These are phyloP conservation scores for Leptoteleia sp. DNA, from an alignment of 1,140 invertebrate genomes.

Conservation along the genomic window DNA sequence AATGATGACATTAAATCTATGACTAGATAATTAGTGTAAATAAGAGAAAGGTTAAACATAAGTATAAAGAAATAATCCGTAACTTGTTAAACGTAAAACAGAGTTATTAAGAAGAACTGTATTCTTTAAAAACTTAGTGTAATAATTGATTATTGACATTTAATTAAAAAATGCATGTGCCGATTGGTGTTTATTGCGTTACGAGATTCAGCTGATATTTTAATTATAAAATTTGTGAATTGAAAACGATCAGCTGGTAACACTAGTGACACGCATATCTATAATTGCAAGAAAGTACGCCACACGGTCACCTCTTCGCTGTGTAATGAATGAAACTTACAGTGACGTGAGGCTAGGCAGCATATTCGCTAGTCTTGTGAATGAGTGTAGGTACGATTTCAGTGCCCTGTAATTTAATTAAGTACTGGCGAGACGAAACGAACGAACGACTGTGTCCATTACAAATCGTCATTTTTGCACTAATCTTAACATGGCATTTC, in stretches of 20 bases:
- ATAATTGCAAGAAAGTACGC: constrained; percentile 63
- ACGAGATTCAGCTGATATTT: constrained; percentile 4
- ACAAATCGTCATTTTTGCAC: constrained; percentile 56
- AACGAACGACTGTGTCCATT: constrained; percentile 58
- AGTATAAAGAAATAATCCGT: constrained; percentile 32
- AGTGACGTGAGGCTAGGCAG: constrained; percentile 65
- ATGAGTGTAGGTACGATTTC: constrained; percentile 76
- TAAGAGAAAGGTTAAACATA: constrained; percentile 25
- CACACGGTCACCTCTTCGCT: constrained; percentile 68
- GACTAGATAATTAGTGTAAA: constrained; percentile 1
- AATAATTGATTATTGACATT: no score
- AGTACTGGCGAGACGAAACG: constrained; percentile 71
- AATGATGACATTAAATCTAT: constrained; percentile 11
- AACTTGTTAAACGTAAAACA: constrained; percentile 6
- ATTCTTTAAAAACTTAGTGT: no score
- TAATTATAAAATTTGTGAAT: constrained; percentile 46
- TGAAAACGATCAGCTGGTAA: constrained; percentile 56
- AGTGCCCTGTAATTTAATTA: constrained; percentile 78
- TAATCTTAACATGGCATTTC: constrained; percentile 37
- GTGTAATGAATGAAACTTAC: constrained; percentile 71
- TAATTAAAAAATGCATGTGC: no score
- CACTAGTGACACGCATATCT: constrained; percentile 62
- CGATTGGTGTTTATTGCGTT: no score
- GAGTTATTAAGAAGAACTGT: constrained; percentile 14
- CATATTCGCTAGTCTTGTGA: constrained; percentile 69